A percentile compares a stretch with the other conserved stretches of the same genome.
These are phyloP conservation scores for Bucorvus abyssinicus DNA, from an alignment of 2,797 vertebrate genomes.

Conservation along the genomic window DNA sequence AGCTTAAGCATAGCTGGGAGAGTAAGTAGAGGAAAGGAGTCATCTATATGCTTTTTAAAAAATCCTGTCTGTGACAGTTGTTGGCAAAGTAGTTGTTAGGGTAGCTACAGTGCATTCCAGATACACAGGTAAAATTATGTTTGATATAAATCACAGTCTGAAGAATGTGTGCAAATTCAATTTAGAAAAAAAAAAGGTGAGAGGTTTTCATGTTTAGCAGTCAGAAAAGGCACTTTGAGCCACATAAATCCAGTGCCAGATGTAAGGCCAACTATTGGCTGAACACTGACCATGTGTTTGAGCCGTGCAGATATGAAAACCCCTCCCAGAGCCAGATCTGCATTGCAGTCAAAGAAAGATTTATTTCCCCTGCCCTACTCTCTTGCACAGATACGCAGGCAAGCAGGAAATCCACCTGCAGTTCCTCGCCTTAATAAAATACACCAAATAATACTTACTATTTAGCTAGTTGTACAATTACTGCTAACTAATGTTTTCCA, in stretches of 20 bases:
- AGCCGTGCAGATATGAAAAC: slow-evolving; percentile 14
- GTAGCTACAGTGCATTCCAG: background rate
- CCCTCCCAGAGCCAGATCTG: slow-evolving; percentile 66
- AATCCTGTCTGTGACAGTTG: background rate
- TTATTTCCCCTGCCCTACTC: slow-evolving; percentile 32
- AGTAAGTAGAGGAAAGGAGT: background rate
- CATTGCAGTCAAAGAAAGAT: slow-evolving; percentile 68
- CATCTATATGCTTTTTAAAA: background rate
- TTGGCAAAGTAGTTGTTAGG: background rate
- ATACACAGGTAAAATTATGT: background rate
- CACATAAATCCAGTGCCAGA: slow-evolving; percentile 14
- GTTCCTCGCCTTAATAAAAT: background rate
- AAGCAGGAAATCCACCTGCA: slow-evolving; percentile 31
- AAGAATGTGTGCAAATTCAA: slow-evolving; percentile 23
- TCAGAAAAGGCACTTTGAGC: background rate
- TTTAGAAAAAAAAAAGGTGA: background rate
- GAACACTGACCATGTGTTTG: slow-evolving; percentile 10
- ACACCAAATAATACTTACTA: background rate
- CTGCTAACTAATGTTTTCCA: background rate
- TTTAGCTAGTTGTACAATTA: background rate
- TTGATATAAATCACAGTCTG: background rate
- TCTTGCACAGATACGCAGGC: background rate
- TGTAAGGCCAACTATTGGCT: slow-evolving; percentile 44
- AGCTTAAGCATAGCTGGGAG: background rate
- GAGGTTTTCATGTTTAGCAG: background rate